Evolutionary conservation across 2,888 invertebrate species (phyloP), one percentile per base, ranked within the genome.

Genomic region (Aphrophora alni): DNA sequence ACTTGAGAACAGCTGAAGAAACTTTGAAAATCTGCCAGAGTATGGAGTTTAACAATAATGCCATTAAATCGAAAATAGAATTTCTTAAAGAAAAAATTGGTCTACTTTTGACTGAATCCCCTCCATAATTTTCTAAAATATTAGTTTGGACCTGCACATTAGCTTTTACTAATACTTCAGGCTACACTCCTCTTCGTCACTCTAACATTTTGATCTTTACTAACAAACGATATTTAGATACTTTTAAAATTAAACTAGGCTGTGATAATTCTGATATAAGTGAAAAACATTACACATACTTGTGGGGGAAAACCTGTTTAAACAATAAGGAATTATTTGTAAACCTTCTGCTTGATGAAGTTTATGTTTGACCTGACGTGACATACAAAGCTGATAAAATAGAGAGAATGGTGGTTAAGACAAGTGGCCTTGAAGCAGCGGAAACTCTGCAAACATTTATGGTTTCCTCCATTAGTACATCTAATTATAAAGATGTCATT

Each of bases 401-500:
- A n/a, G 75, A 75, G 25, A 51, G 75, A 38, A 25, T 75, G 75
- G 75, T 75, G 21, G 21, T 75, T 38, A 38, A 75, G 10, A 38
- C 12, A 1, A n/a, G 26, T 38, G 44, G 38, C 26, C 38, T 51
- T 24, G 38, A 38, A 75, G 38, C 38, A 24, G 44, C 38, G 1
- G 44, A 38, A 75, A 75, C 75, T 8, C 44, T 75, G 5, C 75
- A 75, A 75, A 75, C 75, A 2, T 75, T 33, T 24, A 75, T 75
- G 75, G 51, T 75, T 75, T 75, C 75, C 21, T 75, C 75, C 38
- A 75, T 75, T 75, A n/a, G n/a, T n/a, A n/a, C 26, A 38, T 75
- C 75, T 1, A 38, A 75, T 7, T 75, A 38, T 38, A 75, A 38
- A 38, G 75, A 75, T 75, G 75, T 75, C 26, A 27, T 75, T 21